Percentiles rank a stretch among this genome's conserved stretches.
Evolutionary conservation across 1,140 invertebrate genomes (phyloP).

Genomic region (Drosophila parvula): DNA sequence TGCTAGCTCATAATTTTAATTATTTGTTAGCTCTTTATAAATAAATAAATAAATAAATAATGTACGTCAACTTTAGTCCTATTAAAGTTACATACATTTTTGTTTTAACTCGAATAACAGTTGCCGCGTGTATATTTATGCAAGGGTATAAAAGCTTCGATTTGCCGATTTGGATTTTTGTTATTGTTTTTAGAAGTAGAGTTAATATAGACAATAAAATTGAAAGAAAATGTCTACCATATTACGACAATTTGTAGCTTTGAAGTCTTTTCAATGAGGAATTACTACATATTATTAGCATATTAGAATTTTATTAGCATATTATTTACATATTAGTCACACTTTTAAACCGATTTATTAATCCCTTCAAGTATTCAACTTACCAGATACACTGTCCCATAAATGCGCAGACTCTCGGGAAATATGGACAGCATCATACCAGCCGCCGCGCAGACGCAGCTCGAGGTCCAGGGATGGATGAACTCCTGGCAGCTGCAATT

Average conservation of each 20-base stretch:
- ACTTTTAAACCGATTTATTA: neutral
- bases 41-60: too few species aligned
- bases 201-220: neutral
- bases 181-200: too few species aligned
- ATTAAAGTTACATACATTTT: too few species aligned
- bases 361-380: slow-evolving; percentile 58
- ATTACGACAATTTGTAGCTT: neutral
- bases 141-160: too few species aligned
- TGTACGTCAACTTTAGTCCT: too few species aligned
- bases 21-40: too few species aligned
- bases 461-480: slow-evolving; percentile 91
- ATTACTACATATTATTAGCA: too few species aligned
- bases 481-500: slow-evolving; percentile 87
- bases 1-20: too few species aligned
- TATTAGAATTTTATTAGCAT: too few species aligned
- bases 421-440: slow-evolving; percentile 87
- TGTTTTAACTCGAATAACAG: too few species aligned
- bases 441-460: slow-evolving; percentile 87
- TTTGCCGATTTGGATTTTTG: too few species aligned
- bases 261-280: neutral
- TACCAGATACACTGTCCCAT: slow-evolving; percentile 90
- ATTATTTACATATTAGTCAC: neutral
- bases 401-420: slow-evolving; percentile 88
- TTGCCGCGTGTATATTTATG: too few species aligned
- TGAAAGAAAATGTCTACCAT: neutral